Base-by-base conservation (phyloP, 2,888 invertebrate genomes). In the Hirtodrosophila duncani region DNA sequence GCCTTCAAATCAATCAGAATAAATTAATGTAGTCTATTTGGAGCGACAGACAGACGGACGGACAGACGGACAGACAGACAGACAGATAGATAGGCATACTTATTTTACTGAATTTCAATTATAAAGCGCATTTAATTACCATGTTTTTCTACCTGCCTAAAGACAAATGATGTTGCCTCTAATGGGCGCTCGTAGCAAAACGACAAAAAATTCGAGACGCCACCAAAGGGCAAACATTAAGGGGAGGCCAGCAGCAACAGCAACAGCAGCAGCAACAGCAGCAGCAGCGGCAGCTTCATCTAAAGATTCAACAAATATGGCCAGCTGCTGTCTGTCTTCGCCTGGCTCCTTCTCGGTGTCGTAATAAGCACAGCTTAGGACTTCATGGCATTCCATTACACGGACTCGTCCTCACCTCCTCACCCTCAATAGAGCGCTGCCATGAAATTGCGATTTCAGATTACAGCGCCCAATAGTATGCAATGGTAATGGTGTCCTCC, bases 161-260 rank as follows among this genome's bases (percentile, higher is more conserved):
- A 67, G 60, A 64, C 67, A 72, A 72, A 72, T 77, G 74, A 58
- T 59, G 65, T n/a, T n/a, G n/a, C n/a, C 49, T 60, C 74, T 72
- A 72, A 70, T 70, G 74, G 70, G 38, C 36, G 46, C n/a, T n/a
- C n/a, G n/a, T 27, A 42, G 41, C 41, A 50, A 34, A 57, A 27
- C 37, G 9, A 38, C 36, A 29, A 27, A 49, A 48, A 57, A 49
- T 62, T 53, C 49, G 56, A 50, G 63, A 36, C 45, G 53, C n/a
- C 48, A 51, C 42, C 64, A 49, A 53, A 57, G 67, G 58, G 62
- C 67, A 65, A 63, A 62, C 64, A 67, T 67, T 64, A 67, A 61
- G 26, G 36, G 34, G 23, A 23, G 26, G 45, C 27, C 11, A 36
- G 29, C 11, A 30, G 43, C 3, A 13, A 30, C 30, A 30, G 24